These are phyloP conservation scores for Oligia strigilis DNA, from an alignment of 2,888 invertebrate species.

Conservation along the genomic window DNA sequence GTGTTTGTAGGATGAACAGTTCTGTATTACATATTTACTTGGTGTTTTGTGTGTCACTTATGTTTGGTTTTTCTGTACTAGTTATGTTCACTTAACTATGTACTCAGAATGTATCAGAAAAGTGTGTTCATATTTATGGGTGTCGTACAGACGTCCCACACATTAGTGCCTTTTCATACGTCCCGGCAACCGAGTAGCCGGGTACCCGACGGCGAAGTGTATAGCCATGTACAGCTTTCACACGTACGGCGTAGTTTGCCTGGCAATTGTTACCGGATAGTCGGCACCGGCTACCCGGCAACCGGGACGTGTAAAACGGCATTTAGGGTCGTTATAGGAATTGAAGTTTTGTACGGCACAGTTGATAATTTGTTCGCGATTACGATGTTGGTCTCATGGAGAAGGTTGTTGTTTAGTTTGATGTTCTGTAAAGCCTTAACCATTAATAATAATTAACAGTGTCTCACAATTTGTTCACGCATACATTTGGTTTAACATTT, in stretches of 20 bases:
- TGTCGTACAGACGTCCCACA: neutral
- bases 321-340: neutral
- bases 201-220: no score
- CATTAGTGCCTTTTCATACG: neutral
- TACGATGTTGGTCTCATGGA: neutral
- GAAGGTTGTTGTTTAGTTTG: neutral
- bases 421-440: neutral
- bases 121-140: neutral
- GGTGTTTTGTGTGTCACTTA: neutral
- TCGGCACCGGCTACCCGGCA: no score
- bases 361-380: neutral
- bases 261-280: no score
- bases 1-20: conserved; percentile 22
- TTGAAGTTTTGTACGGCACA: neutral
- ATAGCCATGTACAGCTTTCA: no score
- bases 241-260: no score
- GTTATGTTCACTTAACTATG: neutral
- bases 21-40: conserved; percentile 3
- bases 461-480: neutral
- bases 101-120: neutral
- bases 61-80: neutral
- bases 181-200: no score
- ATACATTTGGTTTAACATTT: neutral
- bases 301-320: no score
- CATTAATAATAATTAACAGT: neutral